phyloP scores from a whole-genome alignment of 2,888 invertebrate genomes.

The Busseola fusca region DNA sequence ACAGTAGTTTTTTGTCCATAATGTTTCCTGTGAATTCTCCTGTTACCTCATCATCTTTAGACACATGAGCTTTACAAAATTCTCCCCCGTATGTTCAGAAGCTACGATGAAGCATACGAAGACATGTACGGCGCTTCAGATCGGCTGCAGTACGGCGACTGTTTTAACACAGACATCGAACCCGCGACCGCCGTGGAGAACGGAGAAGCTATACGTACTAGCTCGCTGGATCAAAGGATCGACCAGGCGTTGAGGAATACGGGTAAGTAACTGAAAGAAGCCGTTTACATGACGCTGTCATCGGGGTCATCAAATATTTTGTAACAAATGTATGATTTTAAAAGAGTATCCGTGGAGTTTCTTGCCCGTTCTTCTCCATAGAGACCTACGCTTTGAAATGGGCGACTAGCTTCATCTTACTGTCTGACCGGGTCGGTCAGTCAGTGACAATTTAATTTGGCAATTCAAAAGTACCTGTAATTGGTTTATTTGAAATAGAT shows the following conservation, averaged over 20 bases:
- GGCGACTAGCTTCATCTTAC: no score
- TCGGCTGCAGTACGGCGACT: slow-evolving; percentile 84
- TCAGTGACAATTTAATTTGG: no score
- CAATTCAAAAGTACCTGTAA: no score
- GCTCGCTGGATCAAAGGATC: slow-evolving; percentile 80
- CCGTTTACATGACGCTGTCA: no score
- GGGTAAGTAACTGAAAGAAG: slow-evolving; percentile 63
- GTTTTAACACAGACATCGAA: slow-evolving; percentile 70
- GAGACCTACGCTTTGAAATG: no score
- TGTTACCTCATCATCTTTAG: not conserved
- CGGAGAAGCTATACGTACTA: slow-evolving; percentile 28
- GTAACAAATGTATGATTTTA: no score
- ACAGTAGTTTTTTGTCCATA: not conserved
- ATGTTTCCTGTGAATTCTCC: not conserved
- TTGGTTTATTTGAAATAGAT: no score
- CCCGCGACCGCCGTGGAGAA: slow-evolving; percentile 29
- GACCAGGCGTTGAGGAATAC: slow-evolving; percentile 73
- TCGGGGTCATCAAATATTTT: no score
- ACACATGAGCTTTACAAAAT: not conserved
- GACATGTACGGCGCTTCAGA: slow-evolving; percentile 85
- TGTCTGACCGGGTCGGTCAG: no score
- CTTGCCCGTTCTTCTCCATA: no score
- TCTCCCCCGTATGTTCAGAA: slow-evolving; percentile 31
- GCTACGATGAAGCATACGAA: slow-evolving; percentile 85
- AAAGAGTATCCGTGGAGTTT: no score